Evolutionary conservation across 2,888 invertebrate genomes (phyloP).

Genomic region (Eumerus sabulonum): DNA sequence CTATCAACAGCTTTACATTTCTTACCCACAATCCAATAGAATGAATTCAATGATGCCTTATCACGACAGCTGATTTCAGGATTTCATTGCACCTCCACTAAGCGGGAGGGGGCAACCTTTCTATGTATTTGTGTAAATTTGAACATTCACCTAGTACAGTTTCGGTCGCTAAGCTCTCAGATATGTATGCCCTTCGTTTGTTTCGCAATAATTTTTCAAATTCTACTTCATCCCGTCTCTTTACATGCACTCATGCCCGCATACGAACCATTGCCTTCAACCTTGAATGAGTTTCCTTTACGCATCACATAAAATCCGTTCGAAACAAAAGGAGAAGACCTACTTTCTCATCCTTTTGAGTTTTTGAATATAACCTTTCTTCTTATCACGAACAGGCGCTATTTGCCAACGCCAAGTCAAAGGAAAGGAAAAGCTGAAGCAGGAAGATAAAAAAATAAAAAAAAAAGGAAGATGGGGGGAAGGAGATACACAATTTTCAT

Average conservation of each 20-base stretch:
- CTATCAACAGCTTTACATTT: too few species aligned
- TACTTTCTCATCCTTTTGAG: conserved; percentile 23
- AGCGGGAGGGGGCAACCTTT: too few species aligned
- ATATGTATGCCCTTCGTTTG: conserved; percentile 53
- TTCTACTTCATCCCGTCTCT: conserved; percentile 36
- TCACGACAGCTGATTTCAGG: too few species aligned
- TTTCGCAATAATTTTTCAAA: conserved; percentile 59
- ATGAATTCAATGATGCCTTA: too few species aligned
- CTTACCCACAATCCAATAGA: too few species aligned
- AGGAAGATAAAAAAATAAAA: not conserved
- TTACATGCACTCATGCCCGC: not conserved
- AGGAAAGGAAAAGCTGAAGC: not conserved
- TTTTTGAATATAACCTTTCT: conserved; percentile 32
- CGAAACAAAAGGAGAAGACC: conserved; percentile 43
- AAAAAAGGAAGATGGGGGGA: conserved; percentile 5
- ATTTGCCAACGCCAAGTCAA: conserved; percentile 31
- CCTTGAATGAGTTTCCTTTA: conserved; percentile 51
- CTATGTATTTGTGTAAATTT: too few species aligned
- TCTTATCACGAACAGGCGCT: conserved; percentile 56
- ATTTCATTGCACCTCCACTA: too few species aligned
- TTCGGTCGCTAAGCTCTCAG: conserved; percentile 25
- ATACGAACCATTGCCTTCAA: conserved; percentile 18
- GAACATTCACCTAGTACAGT: conserved; percentile 14
- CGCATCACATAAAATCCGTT: conserved; percentile 37
- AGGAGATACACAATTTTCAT: conserved; percentile 63